A percentile compares a stretch with the other conserved stretches of the same genome.
Conservation (phyloP, 2,888 invertebrate species). For the Pristionchus arcanus region DNA sequence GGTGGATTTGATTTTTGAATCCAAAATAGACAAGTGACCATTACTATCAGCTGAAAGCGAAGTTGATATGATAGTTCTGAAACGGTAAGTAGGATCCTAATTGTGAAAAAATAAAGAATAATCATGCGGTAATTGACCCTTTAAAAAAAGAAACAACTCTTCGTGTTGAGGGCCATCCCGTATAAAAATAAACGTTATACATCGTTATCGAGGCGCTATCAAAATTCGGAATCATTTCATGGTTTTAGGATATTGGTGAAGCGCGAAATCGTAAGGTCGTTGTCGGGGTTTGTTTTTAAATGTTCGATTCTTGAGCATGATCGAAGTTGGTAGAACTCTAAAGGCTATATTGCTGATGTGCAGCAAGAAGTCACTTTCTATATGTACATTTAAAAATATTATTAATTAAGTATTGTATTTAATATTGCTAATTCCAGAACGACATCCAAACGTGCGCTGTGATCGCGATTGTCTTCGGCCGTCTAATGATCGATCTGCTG, state of each 20-base stretch:
- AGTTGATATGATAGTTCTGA: too few relatives aligned
- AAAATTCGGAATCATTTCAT: not conserved
- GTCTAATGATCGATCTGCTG: slow-evolving; percentile 59
- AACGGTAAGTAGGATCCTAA: too few relatives aligned
- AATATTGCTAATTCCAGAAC: slow-evolving; percentile 58
- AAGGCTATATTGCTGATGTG: not conserved
- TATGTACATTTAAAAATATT: not conserved
- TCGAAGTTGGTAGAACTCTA: not conserved
- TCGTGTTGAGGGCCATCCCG: too few relatives aligned
- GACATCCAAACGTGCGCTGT: slow-evolving; percentile 68
- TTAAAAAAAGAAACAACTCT: too few relatives aligned
- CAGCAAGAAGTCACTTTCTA: not conserved
- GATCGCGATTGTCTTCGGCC: slow-evolving; percentile 63
- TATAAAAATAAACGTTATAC: too few relatives aligned
- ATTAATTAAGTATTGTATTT: too few relatives aligned
- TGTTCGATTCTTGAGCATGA: not conserved
- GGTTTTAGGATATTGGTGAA: not conserved
- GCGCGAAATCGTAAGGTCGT: not conserved
- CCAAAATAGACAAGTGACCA: too few relatives aligned
- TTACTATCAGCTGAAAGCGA: too few relatives aligned
- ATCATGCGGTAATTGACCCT: too few relatives aligned
- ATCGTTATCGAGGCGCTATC: too few relatives aligned
- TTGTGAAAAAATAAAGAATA: too few relatives aligned
- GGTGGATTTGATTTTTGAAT: too few relatives aligned
- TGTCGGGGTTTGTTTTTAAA: not conserved